phyloP scores from a whole-genome alignment of 2,113 vertebrate species.

The Phoxinus phoxinus region DNA sequence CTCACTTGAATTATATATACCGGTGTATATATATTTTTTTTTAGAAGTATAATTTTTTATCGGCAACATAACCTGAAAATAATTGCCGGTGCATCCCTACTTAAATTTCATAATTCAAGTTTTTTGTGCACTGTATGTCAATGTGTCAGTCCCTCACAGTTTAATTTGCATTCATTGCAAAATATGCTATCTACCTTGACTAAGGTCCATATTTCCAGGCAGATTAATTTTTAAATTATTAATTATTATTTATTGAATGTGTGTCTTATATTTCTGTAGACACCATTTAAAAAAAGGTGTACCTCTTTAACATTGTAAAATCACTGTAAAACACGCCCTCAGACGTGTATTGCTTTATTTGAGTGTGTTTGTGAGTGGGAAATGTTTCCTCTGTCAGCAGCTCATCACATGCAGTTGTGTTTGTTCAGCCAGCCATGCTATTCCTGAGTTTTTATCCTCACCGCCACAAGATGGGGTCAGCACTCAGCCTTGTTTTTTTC shows the following conservation, averaged over 20 bases:
- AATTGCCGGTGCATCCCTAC: too few species aligned
- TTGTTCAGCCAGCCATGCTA: not conserved
- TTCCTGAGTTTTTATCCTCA: not conserved
- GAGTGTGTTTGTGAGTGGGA: not conserved
- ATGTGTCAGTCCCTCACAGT: not conserved
- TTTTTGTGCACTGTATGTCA: not conserved
- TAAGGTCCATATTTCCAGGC: not conserved
- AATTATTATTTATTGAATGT: conserved; percentile 13
- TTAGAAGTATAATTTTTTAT: too few species aligned
- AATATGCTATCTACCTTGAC: not conserved
- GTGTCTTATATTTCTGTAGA: not conserved
- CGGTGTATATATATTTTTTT: too few species aligned
- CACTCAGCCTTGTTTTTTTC: conserved; percentile 12
- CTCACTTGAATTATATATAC: too few species aligned
- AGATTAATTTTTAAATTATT: conserved; percentile 2
- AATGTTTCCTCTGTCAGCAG: not conserved
- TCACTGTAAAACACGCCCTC: not conserved
- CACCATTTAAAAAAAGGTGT: not conserved
- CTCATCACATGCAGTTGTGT: not conserved
- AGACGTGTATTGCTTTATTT: not conserved
- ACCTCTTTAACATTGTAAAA: not conserved
- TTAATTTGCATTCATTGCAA: not conserved
- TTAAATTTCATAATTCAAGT: too few species aligned
- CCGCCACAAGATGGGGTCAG: conserved; percentile 50
- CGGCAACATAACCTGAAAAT: too few species aligned